phyloP scores from a whole-genome alignment of 2,113 vertebrate genomes.

The Larimichthys polyactis region DNA sequence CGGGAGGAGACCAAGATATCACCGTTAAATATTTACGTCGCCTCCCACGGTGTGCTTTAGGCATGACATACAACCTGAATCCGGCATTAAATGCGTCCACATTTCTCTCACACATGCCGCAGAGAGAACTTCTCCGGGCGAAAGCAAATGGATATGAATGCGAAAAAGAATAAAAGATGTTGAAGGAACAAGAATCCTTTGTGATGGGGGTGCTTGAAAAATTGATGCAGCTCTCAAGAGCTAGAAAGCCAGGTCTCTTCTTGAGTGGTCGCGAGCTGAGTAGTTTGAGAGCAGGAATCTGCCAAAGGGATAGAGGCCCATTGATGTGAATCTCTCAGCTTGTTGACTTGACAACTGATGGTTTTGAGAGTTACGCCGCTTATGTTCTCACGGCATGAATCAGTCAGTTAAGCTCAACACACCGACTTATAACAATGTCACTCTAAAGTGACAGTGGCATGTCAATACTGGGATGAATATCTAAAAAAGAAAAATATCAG shows the following conservation, averaged over 20 bases:
- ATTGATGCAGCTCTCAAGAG: slow-evolving; percentile 73
- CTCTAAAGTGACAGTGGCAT: not conserved
- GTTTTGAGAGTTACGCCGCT: slow-evolving; percentile 1
- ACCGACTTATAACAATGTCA: not conserved
- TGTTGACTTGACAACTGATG: not conserved
- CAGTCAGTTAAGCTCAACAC: not conserved
- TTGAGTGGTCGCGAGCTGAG: slow-evolving; percentile 56
- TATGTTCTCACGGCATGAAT: not conserved
- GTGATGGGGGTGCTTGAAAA: slow-evolving; percentile 74
- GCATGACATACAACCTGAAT: slow-evolving; percentile 65
- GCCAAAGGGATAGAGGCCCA: slow-evolving; percentile 16
- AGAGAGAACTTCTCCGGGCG: slow-evolving; percentile 45
- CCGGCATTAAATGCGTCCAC: slow-evolving; percentile 57
- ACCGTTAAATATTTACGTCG: slow-evolving; percentile 76
- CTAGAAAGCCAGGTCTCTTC: slow-evolving; percentile 33
- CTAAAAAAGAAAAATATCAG: not conserved
- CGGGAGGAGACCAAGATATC: slow-evolving; percentile 41
- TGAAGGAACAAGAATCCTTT: slow-evolving; percentile 65
- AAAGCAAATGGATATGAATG: slow-evolving; percentile 68
- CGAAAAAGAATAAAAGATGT: slow-evolving; percentile 63
- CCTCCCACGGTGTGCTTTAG: slow-evolving; percentile 63
- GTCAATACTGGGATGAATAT: not conserved
- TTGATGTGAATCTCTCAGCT: slow-evolving; percentile 31
- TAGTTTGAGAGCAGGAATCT: slow-evolving; percentile 40
- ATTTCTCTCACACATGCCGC: slow-evolving; percentile 40